These are phyloP conservation scores for Abrostola tripartita DNA, from an alignment of 2,888 invertebrate species.

Conservation along the genomic window DNA sequence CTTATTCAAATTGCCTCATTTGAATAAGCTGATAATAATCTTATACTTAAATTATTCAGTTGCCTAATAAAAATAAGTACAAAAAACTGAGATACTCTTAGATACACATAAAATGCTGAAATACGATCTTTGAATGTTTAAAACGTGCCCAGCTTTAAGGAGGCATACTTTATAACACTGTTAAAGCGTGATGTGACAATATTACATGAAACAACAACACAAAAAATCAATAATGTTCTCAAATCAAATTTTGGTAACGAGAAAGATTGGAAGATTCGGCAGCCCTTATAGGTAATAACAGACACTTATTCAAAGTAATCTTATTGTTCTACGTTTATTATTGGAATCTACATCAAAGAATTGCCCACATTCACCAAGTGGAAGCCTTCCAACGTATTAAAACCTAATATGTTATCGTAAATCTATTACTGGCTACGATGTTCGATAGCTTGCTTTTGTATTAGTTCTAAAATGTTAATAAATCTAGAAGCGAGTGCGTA, in stretches of 20 bases:
- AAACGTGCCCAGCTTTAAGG: not conserved
- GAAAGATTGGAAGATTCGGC: too few relatives aligned
- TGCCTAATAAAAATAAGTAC: constrained; percentile 4
- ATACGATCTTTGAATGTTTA: not conserved
- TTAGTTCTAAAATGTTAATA: constrained; percentile 20
- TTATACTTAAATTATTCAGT: not conserved
- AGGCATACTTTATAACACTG: not conserved
- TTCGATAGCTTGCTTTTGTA: constrained; percentile 4
- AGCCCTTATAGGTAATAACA: too few relatives aligned
- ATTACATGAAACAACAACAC: too few relatives aligned
- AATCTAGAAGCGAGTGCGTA: constrained; percentile 31
- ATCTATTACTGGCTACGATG: constrained; percentile 6
- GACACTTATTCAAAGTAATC: too few relatives aligned
- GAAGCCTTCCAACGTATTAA: constrained; percentile 5
- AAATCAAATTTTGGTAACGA: too few relatives aligned
- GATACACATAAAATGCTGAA: not conserved
- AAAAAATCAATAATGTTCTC: too few relatives aligned
- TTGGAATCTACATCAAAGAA: not conserved
- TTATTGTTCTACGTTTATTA: too few relatives aligned
- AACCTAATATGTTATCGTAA: constrained; percentile 8
- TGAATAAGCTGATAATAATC: constrained; percentile 15
- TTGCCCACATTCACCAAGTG: not conserved
- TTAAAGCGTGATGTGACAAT: not conserved
- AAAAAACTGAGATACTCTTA: constrained; percentile 10
- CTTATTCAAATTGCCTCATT: constrained; percentile 11